Evolutionary conservation across 1,140 invertebrate species (phyloP).

Genomic region (Ceratina calcarata): DNA sequence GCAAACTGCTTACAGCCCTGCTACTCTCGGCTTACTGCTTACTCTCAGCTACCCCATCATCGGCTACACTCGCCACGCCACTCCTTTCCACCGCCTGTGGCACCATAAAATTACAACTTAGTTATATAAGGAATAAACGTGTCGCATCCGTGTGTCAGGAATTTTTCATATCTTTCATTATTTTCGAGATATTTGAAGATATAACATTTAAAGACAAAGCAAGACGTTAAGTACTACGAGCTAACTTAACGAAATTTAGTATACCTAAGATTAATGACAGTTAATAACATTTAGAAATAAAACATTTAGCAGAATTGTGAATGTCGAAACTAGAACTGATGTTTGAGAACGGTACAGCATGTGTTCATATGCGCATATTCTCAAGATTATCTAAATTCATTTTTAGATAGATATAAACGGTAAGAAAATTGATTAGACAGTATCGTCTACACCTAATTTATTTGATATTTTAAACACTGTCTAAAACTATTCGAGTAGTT

Average conservation of each 20-base stretch:
- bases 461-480: slow-evolving; percentile 36
- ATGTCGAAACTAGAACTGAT: no score
- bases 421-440: not conserved
- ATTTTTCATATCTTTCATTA: slow-evolving; percentile 38
- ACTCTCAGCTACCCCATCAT: slow-evolving; percentile 79
- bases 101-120: slow-evolving; percentile 81
- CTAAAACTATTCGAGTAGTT: slow-evolving; percentile 55
- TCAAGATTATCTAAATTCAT: not conserved
- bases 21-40: slow-evolving; percentile 77
- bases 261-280: not conserved
- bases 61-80: slow-evolving; percentile 78
- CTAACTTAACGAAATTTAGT: not conserved
- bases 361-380: not conserved
- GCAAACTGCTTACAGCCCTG: slow-evolving; percentile 78
- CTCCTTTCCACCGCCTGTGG: slow-evolving; percentile 80
- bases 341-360: no score
- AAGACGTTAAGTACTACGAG: not conserved
- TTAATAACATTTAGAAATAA: slow-evolving; percentile 11
- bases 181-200: slow-evolving; percentile 24
- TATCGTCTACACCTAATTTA: slow-evolving; percentile 26
- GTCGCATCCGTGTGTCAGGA: slow-evolving; percentile 67
- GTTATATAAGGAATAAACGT: slow-evolving; percentile 72
- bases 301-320: not conserved
- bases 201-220: slow-evolving; percentile 31
- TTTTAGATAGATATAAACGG: slow-evolving; percentile 8